Base-by-base conservation (phyloP, 2,888 invertebrate genomes). In the Heliothis peltigera region DNA sequence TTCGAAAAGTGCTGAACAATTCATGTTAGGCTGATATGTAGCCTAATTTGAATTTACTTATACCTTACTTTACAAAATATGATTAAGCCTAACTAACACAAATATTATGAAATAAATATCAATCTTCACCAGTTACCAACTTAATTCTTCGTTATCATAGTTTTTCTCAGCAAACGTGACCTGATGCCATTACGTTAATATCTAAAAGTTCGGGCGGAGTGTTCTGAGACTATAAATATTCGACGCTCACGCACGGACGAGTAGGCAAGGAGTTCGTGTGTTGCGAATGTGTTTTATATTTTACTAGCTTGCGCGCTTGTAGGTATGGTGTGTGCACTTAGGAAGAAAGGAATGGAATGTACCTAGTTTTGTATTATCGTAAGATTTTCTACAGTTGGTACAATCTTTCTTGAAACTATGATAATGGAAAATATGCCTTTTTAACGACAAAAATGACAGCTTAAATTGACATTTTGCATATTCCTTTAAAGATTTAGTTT, bases 221-320 rank as follows among this genome's bases (percentile, higher is more conserved):
- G 58, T 67, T 42, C 65, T 56, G 18, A 52, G 75, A 62, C 66
- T 64, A 77, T 78, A 78, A 80, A 78, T 78, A 80, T 80, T 77
- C 66, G 59, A 22, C 66, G 56, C 80, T 80, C 80, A 78, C 80
- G 78, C 77, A 80, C 74, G 32, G 32, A 19, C 18, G 18, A 2
- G 10, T 72, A 77, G 70, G 8, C 70, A 0, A 48, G 21, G 78
- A 78, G 70, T 10, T n/a, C 49, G 63, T 19, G 25, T 10, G 0
- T 0, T 7, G 1, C 1, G 42, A 35, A 19, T 15, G 15, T 18
- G 17, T 22, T 18, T 32, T 15, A 22, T 22, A 10, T 39, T 39
- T 39, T 39, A 32, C 7, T 10, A 39, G 25, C 25, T 25, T 25
- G 3, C 25, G n/a, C n/a, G n/a, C 12, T 32, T 1, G 12, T 2